These are phyloP conservation scores for Gymnothorax javanicus DNA, from an alignment of 2,797 vertebrate species.

Conservation along the genomic window DNA sequence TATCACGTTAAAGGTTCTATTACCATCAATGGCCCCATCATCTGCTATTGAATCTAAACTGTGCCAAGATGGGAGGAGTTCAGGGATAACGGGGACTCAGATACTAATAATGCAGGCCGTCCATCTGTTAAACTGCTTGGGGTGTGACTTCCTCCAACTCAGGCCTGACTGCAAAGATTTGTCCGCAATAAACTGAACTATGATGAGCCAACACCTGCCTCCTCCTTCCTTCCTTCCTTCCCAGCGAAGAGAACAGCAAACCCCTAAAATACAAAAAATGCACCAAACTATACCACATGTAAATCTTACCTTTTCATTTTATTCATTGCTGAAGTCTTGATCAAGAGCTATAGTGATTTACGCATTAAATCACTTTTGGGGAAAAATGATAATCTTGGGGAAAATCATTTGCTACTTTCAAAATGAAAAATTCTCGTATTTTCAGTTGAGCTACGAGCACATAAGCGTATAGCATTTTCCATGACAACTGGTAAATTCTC, in stretches of 20 bases:
- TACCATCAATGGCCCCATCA: neutral
- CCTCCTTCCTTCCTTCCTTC: no score
- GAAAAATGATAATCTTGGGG: neutral
- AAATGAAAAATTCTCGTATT: neutral
- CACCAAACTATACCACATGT: neutral
- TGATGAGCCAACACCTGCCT: no score
- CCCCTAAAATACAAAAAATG: neutral
- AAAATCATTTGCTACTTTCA: neutral
- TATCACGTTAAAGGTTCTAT: neutral
- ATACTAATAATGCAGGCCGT: no score
- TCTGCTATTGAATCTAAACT: neutral
- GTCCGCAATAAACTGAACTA: no score
- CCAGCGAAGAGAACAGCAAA: no score
- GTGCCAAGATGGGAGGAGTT: neutral
- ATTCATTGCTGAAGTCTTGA: neutral
- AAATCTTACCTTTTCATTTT: neutral
- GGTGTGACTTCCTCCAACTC: no score
- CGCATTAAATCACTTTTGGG: neutral
- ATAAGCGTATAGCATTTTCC: neutral
- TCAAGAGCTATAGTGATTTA: neutral
- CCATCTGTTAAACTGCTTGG: no score
- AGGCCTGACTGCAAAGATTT: no score
- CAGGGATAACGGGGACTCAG: no score
- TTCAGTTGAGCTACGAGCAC: neutral
- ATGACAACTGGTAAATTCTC: neutral